Base-by-base conservation (phyloP, 2,888 invertebrate species). In the Sinelater perroti region DNA sequence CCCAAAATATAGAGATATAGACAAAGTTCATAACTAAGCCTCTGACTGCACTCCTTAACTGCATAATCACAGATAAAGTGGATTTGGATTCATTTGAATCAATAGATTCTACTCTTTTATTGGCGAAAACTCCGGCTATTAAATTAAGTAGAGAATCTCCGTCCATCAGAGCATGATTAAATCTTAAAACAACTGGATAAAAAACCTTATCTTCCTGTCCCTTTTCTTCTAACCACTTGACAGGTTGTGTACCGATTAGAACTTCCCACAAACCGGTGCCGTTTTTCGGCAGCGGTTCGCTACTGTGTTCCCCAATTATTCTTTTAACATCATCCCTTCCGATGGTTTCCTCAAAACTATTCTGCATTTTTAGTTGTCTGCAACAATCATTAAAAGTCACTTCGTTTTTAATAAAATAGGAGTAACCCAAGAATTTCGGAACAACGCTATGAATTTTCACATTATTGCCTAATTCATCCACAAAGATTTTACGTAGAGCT, bases 91-190 rank as follows among this genome's bases (percentile, higher is more conserved):
- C 1, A 2, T 3, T 26, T 11, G 3, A 8, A 33, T 3, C 6
- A 2, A 2, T 33, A 4, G 3, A n/a, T 5, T 1, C 3, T 8
- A 11, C 18, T 36, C 16, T 2, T 14, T 13, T 30, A 21, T 47
- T 33, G 8, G 38, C 17, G 24, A 55, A 46, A 7, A 38, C 7
- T 3, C 24, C 24, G 3, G 11, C 11, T 7, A 84, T 69, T 55
- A 84, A 71, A 52, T 80, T 76, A 33, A 83, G 70, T 6, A 84
- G 68, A 2, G 83, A 79, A 1, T 81, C 78, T 1, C 84, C 83
- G 64, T 84, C 83, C 1, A 82, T 83, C 1, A 84, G 68, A 3
- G 82, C 76, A 70, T 84, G 84, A 68, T 85, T 83, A 38, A 84
- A 76, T 55, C 83, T 78, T 61, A 83, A 81, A 53, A 84, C 68